Percentiles rank a stretch among this genome's conserved stretches.
phyloP scores from a whole-genome alignment of 2,888 invertebrate genomes.

The Caradrina clavipalpis region DNA sequence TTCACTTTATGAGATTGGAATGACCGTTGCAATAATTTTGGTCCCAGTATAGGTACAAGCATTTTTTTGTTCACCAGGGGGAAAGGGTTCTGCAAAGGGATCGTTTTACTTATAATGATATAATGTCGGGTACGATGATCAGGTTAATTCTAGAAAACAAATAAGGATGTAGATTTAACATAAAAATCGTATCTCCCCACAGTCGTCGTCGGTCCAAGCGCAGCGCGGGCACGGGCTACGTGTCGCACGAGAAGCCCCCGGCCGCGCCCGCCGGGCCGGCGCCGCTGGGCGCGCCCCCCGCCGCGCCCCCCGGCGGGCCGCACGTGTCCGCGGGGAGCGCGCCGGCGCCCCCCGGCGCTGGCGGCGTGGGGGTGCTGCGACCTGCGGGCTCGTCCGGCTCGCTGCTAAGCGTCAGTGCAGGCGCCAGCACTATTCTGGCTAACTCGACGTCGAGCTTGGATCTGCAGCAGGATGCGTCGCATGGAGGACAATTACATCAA shows the following conservation, averaged over 20 bases:
- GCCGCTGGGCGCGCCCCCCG: slow-evolving; percentile 1
- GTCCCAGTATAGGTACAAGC: too few species aligned
- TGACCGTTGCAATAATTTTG: too few species aligned
- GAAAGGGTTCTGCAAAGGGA: too few species aligned
- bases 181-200: not conserved
- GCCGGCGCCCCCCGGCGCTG: not conserved
- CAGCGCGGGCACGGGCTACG: slow-evolving; percentile 68
- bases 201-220: slow-evolving; percentile 75
- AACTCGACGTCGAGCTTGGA: slow-evolving; percentile 87
- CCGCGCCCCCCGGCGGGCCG: slow-evolving; percentile 33
- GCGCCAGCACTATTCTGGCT: slow-evolving; percentile 91
- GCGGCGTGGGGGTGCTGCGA: slow-evolving; percentile 32
- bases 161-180: not conserved
- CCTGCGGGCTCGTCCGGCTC: slow-evolving; percentile 75
- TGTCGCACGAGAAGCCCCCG: slow-evolving; percentile 69
- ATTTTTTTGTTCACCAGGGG: too few species aligned
- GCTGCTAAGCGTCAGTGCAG: slow-evolving; percentile 90
- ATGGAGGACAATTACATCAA: slow-evolving; percentile 30
- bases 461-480: slow-evolving; percentile 64
- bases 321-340: slow-evolving; percentile 33
- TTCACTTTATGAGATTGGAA: too few species aligned
- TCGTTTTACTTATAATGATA: too few species aligned
- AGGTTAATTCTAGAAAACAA: too few species aligned
- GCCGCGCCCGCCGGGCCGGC: slow-evolving; percentile 36
- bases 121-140: too few species aligned